Base-by-base conservation (phyloP, 2,888 invertebrate species). In the Xestia xanthographa region DNA sequence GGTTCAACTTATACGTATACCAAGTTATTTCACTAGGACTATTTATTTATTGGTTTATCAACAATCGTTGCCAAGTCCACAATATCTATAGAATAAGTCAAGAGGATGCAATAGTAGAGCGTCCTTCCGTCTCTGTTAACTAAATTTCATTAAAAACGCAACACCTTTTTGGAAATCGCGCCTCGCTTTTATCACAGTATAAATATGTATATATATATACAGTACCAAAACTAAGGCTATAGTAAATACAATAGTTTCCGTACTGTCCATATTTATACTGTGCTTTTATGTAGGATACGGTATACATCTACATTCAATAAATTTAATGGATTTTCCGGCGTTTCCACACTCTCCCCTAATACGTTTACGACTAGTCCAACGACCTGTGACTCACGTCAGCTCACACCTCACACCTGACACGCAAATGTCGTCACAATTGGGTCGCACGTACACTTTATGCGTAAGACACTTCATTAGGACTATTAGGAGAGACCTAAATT, bases 391-490 rank as follows among this genome's bases (percentile, higher is more conserved):
- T 93, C 92, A 92, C 88, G 45, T 69, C 77, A 50, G 56, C 26
- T 41, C 63, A 66, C 34, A 66, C 84, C 77, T 38, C 66, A 65
- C 29, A 63, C 85, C 74, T 88, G 83, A 85, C 85, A 85, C 84
- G 75, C 87, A 75, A 85, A 83, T 85, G 83, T 80, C 80, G 86
- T 84, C 86, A 86, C 92, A 94, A 92, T 90, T 93, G 88, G 95
- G 95, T 93, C 94, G 92, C 79, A 86, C 92, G 90, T 92, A 91
- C 92, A 93, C 90, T 78, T 82, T 70, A 82, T 60, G 85, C 56
- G 50, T 65, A 29, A 63, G 67, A 71, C 62, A 73, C 67, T 67
- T 80, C 70, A 85, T 83, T 73, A 48, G 48, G 48, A 48, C 48
- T 48, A 48, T 22, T 48, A 81, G 41, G 38, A 34, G 50, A 22